Evolutionary conservation across 2,797 vertebrate species (phyloP).

Genomic region (Lepidocolaptes lacrymiger): DNA sequence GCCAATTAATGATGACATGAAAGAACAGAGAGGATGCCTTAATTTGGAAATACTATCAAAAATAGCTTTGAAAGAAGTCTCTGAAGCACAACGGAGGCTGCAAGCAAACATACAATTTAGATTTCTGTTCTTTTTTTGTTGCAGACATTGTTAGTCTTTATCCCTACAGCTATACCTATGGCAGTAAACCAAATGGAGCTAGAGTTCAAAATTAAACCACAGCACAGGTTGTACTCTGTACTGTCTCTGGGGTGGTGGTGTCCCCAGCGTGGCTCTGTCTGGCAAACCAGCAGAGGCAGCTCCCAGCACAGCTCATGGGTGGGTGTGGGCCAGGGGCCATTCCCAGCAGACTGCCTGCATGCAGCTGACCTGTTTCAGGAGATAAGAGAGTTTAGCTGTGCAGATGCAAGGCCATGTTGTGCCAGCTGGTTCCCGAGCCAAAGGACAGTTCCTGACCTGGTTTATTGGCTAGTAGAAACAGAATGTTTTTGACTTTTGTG

Average conservation of each 20-base stretch:
- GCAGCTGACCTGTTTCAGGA: neutral
- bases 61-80: neutral
- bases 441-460: conserved; percentile 20
- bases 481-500: neutral
- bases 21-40: neutral
- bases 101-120: neutral
- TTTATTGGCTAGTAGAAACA: neutral
- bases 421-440: neutral
- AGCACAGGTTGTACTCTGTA: fast-evolving
- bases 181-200: neutral
- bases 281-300: neutral
- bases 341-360: neutral
- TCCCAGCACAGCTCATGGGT: neutral
- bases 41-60: neutral
- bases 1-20: neutral
- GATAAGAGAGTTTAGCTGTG: neutral
- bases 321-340: fast-evolving
- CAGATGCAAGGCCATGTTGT: fast-evolving
- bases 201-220: neutral
- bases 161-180: neutral
- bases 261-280: neutral
- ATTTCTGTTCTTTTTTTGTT: neutral
- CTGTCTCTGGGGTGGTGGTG: neutral
- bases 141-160: neutral
- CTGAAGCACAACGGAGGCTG: neutral